These are phyloP conservation scores for Criorhina ranunculi DNA, from an alignment of 2,888 invertebrate species.

Conservation along the genomic window DNA sequence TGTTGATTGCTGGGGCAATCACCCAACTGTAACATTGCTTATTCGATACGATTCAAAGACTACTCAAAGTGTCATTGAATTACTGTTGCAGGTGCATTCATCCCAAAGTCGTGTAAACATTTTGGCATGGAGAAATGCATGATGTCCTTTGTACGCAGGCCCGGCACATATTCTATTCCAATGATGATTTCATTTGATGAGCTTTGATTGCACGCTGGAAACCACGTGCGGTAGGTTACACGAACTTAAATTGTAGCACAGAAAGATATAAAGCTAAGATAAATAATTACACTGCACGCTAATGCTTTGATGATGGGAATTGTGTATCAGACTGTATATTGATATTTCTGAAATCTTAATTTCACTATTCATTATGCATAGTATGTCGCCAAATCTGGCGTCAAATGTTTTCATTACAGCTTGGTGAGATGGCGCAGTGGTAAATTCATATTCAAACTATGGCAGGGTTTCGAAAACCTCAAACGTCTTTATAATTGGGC, in stretches of 20 bases:
- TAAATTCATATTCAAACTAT: no score
- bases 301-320: background rate
- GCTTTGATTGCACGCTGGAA: constrained; percentile 72
- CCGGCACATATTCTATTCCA: constrained; percentile 33
- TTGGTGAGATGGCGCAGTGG: no score
- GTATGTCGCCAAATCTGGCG: no score
- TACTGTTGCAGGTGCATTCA: constrained; percentile 67
- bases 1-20: constrained; percentile 32
- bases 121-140: constrained; percentile 48
- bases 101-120: constrained; percentile 71
- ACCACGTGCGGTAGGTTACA: constrained; percentile 46
- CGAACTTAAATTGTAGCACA: constrained; percentile 4
- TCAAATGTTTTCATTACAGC: no score
- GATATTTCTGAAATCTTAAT: background rate
- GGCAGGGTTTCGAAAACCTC: no score
- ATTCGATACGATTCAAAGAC: constrained; percentile 18
- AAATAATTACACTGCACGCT: constrained; percentile 48
- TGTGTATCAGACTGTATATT: background rate
- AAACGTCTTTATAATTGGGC: no score
- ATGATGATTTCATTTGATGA: constrained; percentile 67
- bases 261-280: constrained; percentile 29
- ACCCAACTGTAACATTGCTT: background rate
- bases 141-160: constrained; percentile 58
- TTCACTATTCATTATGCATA: no score
- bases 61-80: constrained; percentile 61